Evolutionary conservation across 2,888 invertebrate genomes (phyloP), one percentile per base, ranked within the genome.

Genomic region (Tromatobia lineatoria): DNA sequence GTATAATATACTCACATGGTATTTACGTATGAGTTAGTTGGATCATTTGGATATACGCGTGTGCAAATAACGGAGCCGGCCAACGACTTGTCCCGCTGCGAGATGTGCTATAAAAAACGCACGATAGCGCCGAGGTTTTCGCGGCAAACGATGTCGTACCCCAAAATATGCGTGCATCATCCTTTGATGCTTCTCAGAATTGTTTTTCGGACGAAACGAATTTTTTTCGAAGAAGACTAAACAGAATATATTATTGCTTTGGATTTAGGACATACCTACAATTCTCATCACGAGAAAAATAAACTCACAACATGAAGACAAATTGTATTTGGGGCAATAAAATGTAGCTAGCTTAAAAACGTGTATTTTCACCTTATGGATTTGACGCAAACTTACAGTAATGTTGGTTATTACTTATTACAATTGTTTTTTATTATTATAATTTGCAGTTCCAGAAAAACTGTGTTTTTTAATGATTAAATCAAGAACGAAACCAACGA

Each of bases 11-110:
- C 77, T 77, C 61, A 42, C 54, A 57, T 52, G 61, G 47, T 75
- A 76, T 83, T 80, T 64, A 54, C 73, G 59, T 61, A 64, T 80
- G 83, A 83, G 83, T 83, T 80, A 83, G 80, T 77, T 54, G 69
- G 54, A 77, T 74, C 76, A 80, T 83, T 83, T 80, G 80, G 73
- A 59, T 73, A 76, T 23, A 78, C 77, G 69, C 69, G 73, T 57
- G 67, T 80, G 71, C 57, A 76, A 73, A 83, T 73, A 80, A 79
- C 47, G 25, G 42, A 79, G 4, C 25, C 66, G 71, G 69, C 34
- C 50, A 83, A 83, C 76, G 80, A 80, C 71, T 67, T 59, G 59
- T 80, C 80, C 83, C 59, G 80, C 80, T 83, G 80, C 18, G 80
- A 73, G 71, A 75, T 38, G 25, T 57, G 57, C 54, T 25, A 23